Base-by-base conservation (phyloP, 1,140 invertebrate genomes). In the Heliconius eleuchia region DNA sequence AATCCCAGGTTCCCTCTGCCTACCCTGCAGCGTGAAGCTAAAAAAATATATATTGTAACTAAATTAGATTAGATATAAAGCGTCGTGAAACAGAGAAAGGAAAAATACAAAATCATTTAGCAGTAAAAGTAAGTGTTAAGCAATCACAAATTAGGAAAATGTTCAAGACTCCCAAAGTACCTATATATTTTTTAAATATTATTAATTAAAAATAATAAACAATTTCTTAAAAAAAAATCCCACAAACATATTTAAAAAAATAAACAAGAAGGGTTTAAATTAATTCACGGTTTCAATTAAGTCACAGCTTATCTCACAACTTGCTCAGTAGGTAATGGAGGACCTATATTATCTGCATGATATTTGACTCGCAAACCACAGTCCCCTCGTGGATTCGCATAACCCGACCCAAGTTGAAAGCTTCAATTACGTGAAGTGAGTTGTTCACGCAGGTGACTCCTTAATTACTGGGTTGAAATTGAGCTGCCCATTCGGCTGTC, bases 381-480 rank as follows among this genome's bases (percentile, higher is more conserved):
- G 85, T 87, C 82, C 86, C 85, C 85, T 79, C 84, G 85, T 86
- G 87, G 88, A 87, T 88, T 85, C 85, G 88, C 85, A 92, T 87
- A 92, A 90, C 89, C 90, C 88, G 89, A 88, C 85, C 89, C 86
- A 87, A 92, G 87, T 91, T 92, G 91, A 94, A 91, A 91, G 91
- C 90, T 91, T 93, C 88, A 93, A 93, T 93, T 94, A 92, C 85
- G 90, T 85, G 82, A 83, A 92, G 91, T 89, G 90, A 90, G 87
- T 89, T 91, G 90, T 92, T 91, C 91, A 90, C 91, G 89, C 92
- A 94, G 91, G 91, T 93, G 91, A 91, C 92, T 93, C 91, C 92
- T 93, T 94, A 91, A 94, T 94, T 94, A 93, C 87, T 84, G 87
- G 87, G 86, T 86, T 86, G 87, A 88, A 89, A 92, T 91, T 90